Conservation (phyloP, 1,140 invertebrate species). For the Zaprionus africanus region DNA sequence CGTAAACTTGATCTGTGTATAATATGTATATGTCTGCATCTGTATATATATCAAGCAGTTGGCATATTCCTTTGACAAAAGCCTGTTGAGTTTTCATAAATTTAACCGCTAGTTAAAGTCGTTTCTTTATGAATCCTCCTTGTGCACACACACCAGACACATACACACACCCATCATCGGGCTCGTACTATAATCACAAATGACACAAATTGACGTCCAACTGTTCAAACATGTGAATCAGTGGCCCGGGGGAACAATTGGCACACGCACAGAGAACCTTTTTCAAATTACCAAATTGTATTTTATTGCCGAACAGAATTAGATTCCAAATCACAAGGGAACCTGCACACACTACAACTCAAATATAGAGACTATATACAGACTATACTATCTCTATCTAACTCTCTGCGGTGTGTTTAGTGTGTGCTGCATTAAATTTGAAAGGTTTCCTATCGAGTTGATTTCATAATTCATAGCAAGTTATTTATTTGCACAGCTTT, state of each 20-base stretch:
- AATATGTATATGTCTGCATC: neutral
- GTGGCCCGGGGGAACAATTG: conserved; percentile 3
- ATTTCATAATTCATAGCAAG: conserved; percentile 8
- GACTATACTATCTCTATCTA: no score
- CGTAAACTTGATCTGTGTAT: neutral
- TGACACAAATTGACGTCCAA: conserved; percentile 8
- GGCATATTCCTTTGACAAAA: neutral
- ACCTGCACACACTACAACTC: neutral
- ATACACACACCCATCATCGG: neutral
- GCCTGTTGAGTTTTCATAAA: conserved; percentile 3
- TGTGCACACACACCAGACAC: neutral
- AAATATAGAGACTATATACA: neutral
- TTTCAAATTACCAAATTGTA: conserved; percentile 12
- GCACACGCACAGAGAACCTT: neutral
- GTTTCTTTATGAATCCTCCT: neutral
- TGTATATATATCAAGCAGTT: neutral
- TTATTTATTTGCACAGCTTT: conserved; percentile 37
- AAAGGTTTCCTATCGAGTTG: neutral
- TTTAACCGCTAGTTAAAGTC: neutral
- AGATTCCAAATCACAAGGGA: conserved; percentile 5
- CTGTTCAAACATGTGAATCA: conserved; percentile 12
- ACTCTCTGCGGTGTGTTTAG: neutral
- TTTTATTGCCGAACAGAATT: conserved; percentile 4
- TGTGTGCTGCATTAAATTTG: neutral
- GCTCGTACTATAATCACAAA: neutral